These are phyloP conservation scores for Proctacanthus coquilletti DNA, from an alignment of 1,140 invertebrate species.

Conservation along the genomic window DNA sequence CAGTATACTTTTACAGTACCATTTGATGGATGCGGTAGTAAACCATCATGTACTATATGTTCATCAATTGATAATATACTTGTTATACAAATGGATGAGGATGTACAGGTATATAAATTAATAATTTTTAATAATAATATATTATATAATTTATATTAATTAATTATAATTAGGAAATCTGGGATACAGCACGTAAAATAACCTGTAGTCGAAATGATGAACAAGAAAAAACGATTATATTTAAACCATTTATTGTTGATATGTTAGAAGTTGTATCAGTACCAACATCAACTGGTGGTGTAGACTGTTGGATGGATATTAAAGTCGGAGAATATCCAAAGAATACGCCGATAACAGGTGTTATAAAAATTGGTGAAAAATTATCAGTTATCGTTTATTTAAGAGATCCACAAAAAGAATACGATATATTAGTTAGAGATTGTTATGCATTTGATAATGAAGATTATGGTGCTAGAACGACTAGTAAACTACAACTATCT, in stretches of 20 bases:
- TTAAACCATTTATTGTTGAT: constrained; percentile 53
- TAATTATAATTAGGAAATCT: too few relatives aligned
- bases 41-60: constrained; percentile 39
- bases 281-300: constrained; percentile 38
- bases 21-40: constrained; percentile 42
- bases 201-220: constrained; percentile 36
- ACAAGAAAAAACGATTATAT: constrained; percentile 43
- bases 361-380: constrained; percentile 53
- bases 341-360: constrained; percentile 28
- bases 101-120: too few relatives aligned
- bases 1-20: constrained; percentile 44
- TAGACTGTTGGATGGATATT: constrained; percentile 66
- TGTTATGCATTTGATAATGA: constrained; percentile 57
- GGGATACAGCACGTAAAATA: constrained; percentile 42
- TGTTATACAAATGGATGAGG: constrained; percentile 47
- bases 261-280: constrained; percentile 54
- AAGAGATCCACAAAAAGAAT: constrained; percentile 43
- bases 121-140: too few relatives aligned
- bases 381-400: constrained; percentile 52
- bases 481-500: constrained; percentile 45
- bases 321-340: constrained; percentile 51
- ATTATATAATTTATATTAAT: constrained; percentile 18
- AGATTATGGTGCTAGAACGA: constrained; percentile 40
- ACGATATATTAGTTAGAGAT: constrained; percentile 51
- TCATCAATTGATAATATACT: constrained; percentile 44